These are phyloP conservation scores for Molothrus aeneus DNA, from an alignment of 2,797 vertebrate genomes.

Conservation along the genomic window DNA sequence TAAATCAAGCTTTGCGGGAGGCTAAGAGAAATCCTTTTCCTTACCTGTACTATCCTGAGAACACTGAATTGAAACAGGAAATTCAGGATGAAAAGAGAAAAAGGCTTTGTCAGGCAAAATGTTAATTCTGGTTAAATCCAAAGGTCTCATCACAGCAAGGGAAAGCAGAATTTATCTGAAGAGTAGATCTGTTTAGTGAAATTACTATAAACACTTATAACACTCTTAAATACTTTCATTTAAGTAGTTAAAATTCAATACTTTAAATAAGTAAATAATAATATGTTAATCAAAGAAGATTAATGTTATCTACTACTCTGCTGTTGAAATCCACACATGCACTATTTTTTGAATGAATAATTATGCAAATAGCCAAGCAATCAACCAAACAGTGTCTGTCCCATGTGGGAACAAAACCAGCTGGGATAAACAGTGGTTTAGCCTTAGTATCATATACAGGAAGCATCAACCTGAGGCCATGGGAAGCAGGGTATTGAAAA, in stretches of 20 bases:
- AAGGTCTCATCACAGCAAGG: not conserved
- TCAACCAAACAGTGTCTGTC: not conserved
- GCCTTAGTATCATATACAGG: not conserved
- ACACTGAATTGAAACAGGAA: not conserved
- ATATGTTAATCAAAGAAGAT: not conserved
- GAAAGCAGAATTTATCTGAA: not conserved
- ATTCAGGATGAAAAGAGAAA: not conserved
- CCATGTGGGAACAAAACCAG: not conserved
- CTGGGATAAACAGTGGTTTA: not conserved
- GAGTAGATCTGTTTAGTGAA: not conserved
- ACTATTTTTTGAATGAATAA: not conserved
- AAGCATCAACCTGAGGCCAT: not conserved
- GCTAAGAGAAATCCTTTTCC: slow-evolving; percentile 16
- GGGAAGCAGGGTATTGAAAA: not conserved
- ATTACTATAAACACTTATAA: not conserved
- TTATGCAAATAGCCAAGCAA: not conserved
- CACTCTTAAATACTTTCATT: not conserved
- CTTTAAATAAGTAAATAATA: not conserved
- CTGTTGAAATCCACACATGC: not conserved
- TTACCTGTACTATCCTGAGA: not conserved
- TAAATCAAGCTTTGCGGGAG: not conserved
- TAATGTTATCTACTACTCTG: not conserved
- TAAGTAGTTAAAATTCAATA: not conserved
- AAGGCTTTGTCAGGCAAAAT: not conserved
- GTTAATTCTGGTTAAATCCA: not conserved